These are phyloP conservation scores for Megalops cyprinoides DNA, from an alignment of 2,797 vertebrate species.

Conservation along the genomic window DNA sequence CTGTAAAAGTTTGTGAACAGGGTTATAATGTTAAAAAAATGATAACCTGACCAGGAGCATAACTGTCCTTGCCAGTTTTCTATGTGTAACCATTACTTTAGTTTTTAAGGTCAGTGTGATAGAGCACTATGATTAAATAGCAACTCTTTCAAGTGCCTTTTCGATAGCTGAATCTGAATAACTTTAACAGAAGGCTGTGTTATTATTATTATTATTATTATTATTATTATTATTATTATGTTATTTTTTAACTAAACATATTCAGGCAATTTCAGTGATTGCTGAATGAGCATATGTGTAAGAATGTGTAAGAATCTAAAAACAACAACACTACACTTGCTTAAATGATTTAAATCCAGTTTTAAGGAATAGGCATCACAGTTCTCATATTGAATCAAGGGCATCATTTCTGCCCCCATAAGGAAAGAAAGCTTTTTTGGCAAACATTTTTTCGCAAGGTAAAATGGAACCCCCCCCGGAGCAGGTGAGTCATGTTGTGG, in stretches of 20 bases:
- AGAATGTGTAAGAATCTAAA: too few species aligned
- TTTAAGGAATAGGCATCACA: neutral
- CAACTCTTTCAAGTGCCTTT: neutral
- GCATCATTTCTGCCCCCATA: neutral
- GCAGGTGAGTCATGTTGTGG: conserved; percentile 3
- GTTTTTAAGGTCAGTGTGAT: neutral
- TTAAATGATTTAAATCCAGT: too few species aligned
- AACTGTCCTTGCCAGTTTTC: neutral
- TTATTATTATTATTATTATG: too few species aligned
- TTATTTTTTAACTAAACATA: too few species aligned
- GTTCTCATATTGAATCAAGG: neutral
- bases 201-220: too few species aligned
- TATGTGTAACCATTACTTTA: neutral
- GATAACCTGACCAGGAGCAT: conserved; percentile 36
- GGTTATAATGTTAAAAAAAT: conserved; percentile 4
- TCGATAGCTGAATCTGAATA: too few species aligned
- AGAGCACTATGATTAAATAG: neutral
- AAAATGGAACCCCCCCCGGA: neutral
- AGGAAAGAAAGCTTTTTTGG: conserved; percentile 3
- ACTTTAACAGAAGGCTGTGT: too few species aligned
- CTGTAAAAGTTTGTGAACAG: neutral
- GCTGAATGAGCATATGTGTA: too few species aligned
- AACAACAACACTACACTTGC: too few species aligned
- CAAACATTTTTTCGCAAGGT: neutral
- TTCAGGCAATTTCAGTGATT: too few species aligned